phyloP scores from a whole-genome alignment of 2,113 vertebrate species.

The Microcebus lehilahytsara region DNA sequence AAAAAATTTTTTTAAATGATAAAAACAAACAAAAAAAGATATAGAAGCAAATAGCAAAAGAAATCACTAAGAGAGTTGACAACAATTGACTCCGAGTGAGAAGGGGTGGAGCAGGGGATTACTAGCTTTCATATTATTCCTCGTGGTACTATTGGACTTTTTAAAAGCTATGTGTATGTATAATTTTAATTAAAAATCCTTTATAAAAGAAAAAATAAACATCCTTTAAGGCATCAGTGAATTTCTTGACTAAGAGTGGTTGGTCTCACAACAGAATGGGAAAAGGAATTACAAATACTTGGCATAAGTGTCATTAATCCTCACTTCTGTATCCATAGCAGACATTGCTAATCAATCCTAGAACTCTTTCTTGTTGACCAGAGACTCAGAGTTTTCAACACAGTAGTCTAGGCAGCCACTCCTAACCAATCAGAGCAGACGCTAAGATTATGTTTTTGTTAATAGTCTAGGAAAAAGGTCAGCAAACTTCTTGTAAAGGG shows the following conservation, averaged over 20 bases:
- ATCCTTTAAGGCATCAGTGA: background rate
- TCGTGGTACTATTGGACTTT: background rate
- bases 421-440: background rate
- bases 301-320: background rate
- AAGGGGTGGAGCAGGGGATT: background rate
- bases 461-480: background rate
- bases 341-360: background rate
- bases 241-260: background rate
- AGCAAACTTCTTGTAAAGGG: background rate
- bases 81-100: background rate
- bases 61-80: background rate
- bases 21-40: background rate
- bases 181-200: background rate
- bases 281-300: background rate
- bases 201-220: background rate
- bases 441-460: background rate
- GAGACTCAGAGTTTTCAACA: slow-evolving; percentile 1
- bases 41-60: background rate
- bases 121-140: background rate
- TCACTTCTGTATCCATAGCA: background rate
- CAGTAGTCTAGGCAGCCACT: background rate
- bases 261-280: background rate
- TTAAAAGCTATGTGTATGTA: background rate
- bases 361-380: background rate
- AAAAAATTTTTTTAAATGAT: no score